These are phyloP conservation scores for Eulithis prunata DNA, from an alignment of 2,888 invertebrate species.

Conservation along the genomic window DNA sequence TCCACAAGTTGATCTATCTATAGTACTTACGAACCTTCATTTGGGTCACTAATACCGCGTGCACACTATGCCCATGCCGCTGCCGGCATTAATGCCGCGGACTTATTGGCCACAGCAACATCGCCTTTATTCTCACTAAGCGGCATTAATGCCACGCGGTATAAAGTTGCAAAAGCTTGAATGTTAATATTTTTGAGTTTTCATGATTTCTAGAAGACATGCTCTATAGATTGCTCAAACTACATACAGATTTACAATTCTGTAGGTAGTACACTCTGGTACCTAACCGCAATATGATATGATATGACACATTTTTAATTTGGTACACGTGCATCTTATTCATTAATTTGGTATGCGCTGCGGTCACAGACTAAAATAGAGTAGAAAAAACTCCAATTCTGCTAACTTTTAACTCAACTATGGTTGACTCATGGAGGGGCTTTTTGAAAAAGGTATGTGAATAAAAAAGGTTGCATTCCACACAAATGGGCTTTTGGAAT, in stretches of 20 bases:
- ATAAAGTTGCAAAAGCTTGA: too few relatives aligned
- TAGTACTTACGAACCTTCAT: too few relatives aligned
- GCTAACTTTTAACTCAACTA: conserved; percentile 16
- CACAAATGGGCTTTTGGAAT: conserved; percentile 13
- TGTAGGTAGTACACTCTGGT: background rate
- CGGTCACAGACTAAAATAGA: conserved; percentile 34
- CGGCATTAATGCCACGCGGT: too few relatives aligned
- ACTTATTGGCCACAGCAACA: too few relatives aligned
- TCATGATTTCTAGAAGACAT: too few relatives aligned
- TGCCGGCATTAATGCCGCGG: too few relatives aligned
- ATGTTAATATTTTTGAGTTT: too few relatives aligned
- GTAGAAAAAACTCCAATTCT: conserved; percentile 30
- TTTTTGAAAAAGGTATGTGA: conserved; percentile 12
- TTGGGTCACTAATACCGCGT: too few relatives aligned
- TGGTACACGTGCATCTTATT: conserved; percentile 36
- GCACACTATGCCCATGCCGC: too few relatives aligned
- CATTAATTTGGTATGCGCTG: conserved; percentile 39
- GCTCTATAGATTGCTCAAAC: too few relatives aligned
- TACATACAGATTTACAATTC: background rate
- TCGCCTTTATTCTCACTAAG: too few relatives aligned
- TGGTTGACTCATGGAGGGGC: conserved; percentile 33
- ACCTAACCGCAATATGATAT: background rate
- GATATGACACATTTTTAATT: conserved; percentile 8
- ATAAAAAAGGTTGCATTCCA: conserved; percentile 14
- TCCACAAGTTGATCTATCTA: too few relatives aligned